phyloP scores from a whole-genome alignment of 2,113 vertebrate genomes.

The Solea senegalensis region DNA sequence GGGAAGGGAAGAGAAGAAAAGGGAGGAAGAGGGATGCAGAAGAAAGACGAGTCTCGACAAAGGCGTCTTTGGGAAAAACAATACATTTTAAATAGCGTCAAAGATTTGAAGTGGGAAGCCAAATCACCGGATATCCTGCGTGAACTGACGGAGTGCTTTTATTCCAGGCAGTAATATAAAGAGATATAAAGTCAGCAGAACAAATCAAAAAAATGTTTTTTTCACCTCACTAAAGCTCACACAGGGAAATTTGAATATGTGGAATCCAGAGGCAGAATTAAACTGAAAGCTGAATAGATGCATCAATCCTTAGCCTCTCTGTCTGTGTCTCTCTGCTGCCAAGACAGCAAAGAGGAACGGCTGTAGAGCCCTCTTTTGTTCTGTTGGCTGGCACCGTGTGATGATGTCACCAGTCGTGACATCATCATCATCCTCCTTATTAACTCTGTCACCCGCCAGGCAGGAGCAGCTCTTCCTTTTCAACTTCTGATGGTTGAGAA shows the following conservation, averaged over 20 bases:
- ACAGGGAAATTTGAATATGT: conserved; percentile 73
- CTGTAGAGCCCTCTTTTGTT: conserved; percentile 70
- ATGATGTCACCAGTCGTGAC: conserved; percentile 73
- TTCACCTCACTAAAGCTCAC: conserved; percentile 69
- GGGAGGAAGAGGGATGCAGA: conserved; percentile 32
- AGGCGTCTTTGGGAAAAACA: conserved; percentile 73
- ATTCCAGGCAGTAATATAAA: conserved; percentile 75
- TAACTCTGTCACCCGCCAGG: conserved; percentile 60
- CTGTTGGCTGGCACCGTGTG: conserved; percentile 69
- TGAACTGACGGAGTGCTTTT: conserved; percentile 69
- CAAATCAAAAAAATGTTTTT: conserved; percentile 74
- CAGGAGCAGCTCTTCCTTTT: conserved; percentile 61
- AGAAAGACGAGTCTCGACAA: conserved; percentile 69
- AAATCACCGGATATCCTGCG: conserved; percentile 75
- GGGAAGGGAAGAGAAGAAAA: conserved; percentile 15
- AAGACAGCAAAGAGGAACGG: conserved; percentile 59
- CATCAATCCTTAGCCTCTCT: conserved; percentile 65
- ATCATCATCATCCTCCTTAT: conserved; percentile 72
- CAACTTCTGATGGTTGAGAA: conserved; percentile 69
- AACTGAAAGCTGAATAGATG: conserved; percentile 71
- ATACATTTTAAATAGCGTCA: conserved; percentile 77
- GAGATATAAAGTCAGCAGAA: conserved; percentile 80
- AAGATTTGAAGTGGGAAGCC: conserved; percentile 75
- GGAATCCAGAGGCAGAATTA: conserved; percentile 70
- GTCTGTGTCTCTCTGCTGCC: conserved; percentile 56